Evolutionary conservation across 2,797 vertebrate genomes (phyloP).

Genomic region (Natrix natrix): DNA sequence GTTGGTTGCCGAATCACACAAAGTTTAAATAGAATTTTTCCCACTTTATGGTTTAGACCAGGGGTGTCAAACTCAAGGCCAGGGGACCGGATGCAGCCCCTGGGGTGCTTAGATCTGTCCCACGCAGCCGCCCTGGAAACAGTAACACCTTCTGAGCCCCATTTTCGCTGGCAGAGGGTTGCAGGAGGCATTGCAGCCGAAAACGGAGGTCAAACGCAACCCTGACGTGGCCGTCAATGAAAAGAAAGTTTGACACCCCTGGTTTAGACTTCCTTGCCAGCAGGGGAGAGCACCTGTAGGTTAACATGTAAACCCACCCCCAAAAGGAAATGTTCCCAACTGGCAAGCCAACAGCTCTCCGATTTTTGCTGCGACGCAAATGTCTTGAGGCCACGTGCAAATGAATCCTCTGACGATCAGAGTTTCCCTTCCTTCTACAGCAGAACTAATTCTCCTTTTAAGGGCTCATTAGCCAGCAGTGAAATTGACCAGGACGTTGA

Average conservation of each 20-base stretch:
- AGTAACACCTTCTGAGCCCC: too few species aligned
- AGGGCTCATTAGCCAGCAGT: neutral
- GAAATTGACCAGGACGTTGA: neutral
- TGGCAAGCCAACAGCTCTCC: neutral
- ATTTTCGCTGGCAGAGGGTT: too few species aligned
- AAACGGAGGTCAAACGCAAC: too few species aligned
- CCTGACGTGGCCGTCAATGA: too few species aligned
- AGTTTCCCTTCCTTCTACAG: too few species aligned
- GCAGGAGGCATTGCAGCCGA: too few species aligned
- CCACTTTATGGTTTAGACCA: neutral
- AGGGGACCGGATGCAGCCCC: too few species aligned
- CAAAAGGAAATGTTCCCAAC: neutral
- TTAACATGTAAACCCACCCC: neutral
- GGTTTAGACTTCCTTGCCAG: neutral
- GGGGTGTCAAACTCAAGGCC: too few species aligned
- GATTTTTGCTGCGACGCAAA: neutral
- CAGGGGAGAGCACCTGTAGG: neutral
- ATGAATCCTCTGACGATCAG: neutral
- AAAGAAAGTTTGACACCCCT: too few species aligned
- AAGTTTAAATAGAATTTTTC: neutral
- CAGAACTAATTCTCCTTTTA: neutral
- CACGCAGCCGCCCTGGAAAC: too few species aligned
- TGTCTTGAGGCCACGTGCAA: neutral
- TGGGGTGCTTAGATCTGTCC: too few species aligned
- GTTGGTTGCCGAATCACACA: neutral